Conservation (phyloP, 2,888 invertebrate genomes). For the Caenorhabditis doughertyi region DNA sequence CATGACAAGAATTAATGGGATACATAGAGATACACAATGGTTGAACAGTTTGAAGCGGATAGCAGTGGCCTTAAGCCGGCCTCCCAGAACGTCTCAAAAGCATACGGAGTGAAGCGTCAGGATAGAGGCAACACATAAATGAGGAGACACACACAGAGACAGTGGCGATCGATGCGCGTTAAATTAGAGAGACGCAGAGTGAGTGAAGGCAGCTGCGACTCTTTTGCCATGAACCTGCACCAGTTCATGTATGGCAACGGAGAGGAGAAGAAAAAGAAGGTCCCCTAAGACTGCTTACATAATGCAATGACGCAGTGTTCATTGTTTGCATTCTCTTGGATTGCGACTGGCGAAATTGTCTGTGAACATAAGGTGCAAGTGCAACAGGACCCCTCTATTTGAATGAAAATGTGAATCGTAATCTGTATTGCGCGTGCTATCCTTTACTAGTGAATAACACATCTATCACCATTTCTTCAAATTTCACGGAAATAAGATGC, state of each 20-base stretch:
- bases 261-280: conserved; percentile 16
- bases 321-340: conserved; percentile 42
- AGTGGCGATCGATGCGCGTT: conserved; percentile 42
- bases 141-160: conserved; percentile 19
- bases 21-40: not conserved
- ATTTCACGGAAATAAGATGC: conserved; percentile 45
- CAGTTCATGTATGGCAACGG: conserved; percentile 26
- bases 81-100: conserved; percentile 41
- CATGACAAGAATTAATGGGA: conserved; percentile 1
- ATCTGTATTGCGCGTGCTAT: conserved; percentile 33
- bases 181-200: conserved; percentile 46
- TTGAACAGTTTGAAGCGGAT: conserved; percentile 22
- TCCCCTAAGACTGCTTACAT: conserved; percentile 35
- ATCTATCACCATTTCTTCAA: conserved; percentile 34
- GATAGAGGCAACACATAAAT: not conserved
- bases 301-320: conserved; percentile 24
- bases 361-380: conserved; percentile 27
- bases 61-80: conserved; percentile 21
- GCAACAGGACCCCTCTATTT: conserved; percentile 22
- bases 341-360: conserved; percentile 23
- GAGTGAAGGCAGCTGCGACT: conserved; percentile 20
- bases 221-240: conserved; percentile 7
- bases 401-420: conserved; percentile 18
- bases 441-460: not conserved
- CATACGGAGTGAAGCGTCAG: conserved; percentile 51